Conservation (phyloP, 2,113 vertebrate genomes). For the Phainopepla nitens region DNA sequence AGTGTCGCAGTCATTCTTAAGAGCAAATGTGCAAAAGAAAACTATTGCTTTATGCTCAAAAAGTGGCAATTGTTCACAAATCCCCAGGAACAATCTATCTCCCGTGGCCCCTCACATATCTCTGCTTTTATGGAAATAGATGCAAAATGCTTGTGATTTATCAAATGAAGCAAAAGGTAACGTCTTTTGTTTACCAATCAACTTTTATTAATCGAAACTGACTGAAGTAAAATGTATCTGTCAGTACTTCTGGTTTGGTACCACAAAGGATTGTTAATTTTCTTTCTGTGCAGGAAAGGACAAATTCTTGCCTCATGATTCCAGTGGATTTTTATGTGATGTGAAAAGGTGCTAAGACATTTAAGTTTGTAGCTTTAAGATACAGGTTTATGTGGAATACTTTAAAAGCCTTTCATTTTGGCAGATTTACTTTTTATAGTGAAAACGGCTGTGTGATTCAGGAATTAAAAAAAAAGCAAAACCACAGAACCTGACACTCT, state of each 20-base stretch:
- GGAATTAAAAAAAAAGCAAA: background rate
- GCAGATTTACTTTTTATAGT: background rate
- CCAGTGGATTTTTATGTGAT: background rate
- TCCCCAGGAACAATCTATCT: background rate
- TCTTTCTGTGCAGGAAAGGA: background rate
- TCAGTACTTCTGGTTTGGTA: background rate
- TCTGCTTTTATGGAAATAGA: constrained; percentile 16
- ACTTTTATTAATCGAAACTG: constrained; percentile 29
- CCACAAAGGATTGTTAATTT: background rate
- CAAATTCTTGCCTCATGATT: background rate
- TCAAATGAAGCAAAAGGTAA: background rate
- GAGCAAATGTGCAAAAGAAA: background rate
- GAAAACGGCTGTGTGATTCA: background rate
- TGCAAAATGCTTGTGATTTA: constrained; percentile 6
- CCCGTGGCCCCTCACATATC: background rate
- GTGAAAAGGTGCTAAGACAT: background rate
- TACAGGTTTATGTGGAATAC: background rate
- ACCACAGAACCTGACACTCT: background rate
- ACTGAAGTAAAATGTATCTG: constrained; percentile 1
- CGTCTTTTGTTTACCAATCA: constrained; percentile 23
- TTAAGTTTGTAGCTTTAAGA: background rate
- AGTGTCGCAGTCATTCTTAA: background rate
- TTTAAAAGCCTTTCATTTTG: background rate
- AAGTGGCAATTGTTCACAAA: background rate
- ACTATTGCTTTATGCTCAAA: background rate